Evolutionary conservation across 2,888 invertebrate species (phyloP), one percentile per base, ranked within the genome.

Genomic region (Ochropacha duplaris): DNA sequence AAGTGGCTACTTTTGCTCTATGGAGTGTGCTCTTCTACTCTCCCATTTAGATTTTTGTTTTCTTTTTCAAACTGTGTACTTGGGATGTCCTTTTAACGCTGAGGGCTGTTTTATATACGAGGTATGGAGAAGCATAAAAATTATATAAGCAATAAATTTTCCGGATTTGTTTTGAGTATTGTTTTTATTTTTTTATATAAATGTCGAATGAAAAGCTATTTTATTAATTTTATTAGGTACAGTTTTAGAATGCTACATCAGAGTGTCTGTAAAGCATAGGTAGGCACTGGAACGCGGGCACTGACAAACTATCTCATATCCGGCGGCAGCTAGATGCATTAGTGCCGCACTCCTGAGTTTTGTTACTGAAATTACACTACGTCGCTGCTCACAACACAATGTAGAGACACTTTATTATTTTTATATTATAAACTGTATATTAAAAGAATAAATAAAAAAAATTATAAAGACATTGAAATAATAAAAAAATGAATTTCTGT

Each of bases 251-350:
- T 24, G 16, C 9, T 24, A 19, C 26, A 24, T 28, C 28, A 31
- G 16, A 51, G 16, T 26, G 28, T 28, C 9, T 44, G 44, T 16
- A 44, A 19, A 28, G 11, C 51, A 28, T 31, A 28, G 51, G 28
- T 16, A 19, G 31, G 28, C 31, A 12, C 16, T 51, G 31, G 31
- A 52, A 52, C 44, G 19, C 61, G 55, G 68, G 74, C 69, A 76
- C 77, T 74, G 74, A 74, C 76, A 80, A 81, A 82, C 80, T 79
- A 78, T 76, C 79, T 82, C 81, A 81, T 79, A 82, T 82, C 78
- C 82, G 78, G 70, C 62, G 71, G 62, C 69, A 62, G 68, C 59
- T 61, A 64, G 69, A 71, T 72, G 74, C 76, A 78, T 79, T 80
- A 81, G 79, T 75, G 74, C 74, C 75, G 73, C 72, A 69, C 78